phyloP scores from a whole-genome alignment of 2,113 vertebrate species.

The Mastomys coucha region DNA sequence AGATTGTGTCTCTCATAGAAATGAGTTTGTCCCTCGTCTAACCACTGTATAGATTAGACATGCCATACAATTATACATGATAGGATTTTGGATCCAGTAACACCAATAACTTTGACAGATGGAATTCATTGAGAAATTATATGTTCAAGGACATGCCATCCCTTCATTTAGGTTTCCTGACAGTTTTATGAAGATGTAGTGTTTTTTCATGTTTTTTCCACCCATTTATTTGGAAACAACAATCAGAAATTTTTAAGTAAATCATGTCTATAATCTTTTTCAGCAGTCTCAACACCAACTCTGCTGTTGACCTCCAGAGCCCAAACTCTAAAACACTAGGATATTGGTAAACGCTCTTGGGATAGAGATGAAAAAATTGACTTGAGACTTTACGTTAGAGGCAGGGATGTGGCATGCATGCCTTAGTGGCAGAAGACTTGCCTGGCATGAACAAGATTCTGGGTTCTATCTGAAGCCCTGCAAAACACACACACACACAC shows the following conservation, averaged over 20 bases:
- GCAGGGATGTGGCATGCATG: not conserved
- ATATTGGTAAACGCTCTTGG: not conserved
- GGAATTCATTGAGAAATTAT: not conserved
- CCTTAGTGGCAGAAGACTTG: not conserved
- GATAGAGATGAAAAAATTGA: not conserved
- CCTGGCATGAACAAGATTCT: not conserved
- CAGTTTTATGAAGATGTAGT: not conserved
- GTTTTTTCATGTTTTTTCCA: not conserved
- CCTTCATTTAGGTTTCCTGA: not conserved
- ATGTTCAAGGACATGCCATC: not conserved
- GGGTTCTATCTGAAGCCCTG: not conserved
- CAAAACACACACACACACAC: not conserved
- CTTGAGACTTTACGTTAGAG: not conserved
- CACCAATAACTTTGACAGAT: not conserved
- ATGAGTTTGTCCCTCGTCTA: not conserved
- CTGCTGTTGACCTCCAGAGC: not conserved
- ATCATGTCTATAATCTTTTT: not conserved
- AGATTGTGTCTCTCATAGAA: not conserved
- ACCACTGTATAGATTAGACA: not conserved
- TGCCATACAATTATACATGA: not conserved
- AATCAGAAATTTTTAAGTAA: not conserved
- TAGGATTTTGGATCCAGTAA: slow-evolving; percentile 5
- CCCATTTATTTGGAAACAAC: not conserved
- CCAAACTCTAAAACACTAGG: not conserved
- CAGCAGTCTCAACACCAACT: not conserved